Base-by-base conservation (phyloP, 1,140 invertebrate species). In the Samia ricini region DNA sequence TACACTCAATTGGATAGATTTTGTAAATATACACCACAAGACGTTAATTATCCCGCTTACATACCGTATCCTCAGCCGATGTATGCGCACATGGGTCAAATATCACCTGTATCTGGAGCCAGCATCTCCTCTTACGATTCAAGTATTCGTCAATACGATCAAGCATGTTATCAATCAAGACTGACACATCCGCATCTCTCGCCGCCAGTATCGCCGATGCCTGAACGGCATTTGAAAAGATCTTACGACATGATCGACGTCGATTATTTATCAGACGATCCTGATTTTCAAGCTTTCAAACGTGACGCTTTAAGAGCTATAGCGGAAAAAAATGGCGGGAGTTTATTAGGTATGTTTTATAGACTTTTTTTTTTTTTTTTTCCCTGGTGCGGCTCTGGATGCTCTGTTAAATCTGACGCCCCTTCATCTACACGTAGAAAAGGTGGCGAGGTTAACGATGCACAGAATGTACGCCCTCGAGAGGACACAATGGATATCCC, bases 251-350 rank as follows among this genome's bases (percentile, higher is more conserved):
- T 75, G 69, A 62, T 69, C 12, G 73, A 78, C 10, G 68, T 42
- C 2, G 79, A 79, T 8, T 64, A 48, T 0, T 50, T 87, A 7
- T 76, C 79, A 0, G 78, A 83, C 23, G 92, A 93, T 50, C 92
- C 93, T 48, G 92, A 93, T 1, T 96, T 94, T 72, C 86, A 91
- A 2, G 92, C 93, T 29, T 96, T 95, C 68, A 91, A 95, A 8
- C 90, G 93, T 36, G 87, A 92, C 50, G 94, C 95, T 76, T 77
- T 96, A 0, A 88, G 93, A 2, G 92, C 93, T n/a, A 93, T 95
- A 19, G 91, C 92, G 56, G 91, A 84, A 51, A 91, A 91, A 1
- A 94, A 93, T 56, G 92, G 93, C 1, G 92, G 92, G 24, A 71
- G 81, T 3, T 76, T 92, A 19, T 76, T 91, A 0, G 57, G 57